Evolutionary conservation across 2,888 invertebrate genomes (phyloP).

Genomic region (Ceratothoa steindachneri): DNA sequence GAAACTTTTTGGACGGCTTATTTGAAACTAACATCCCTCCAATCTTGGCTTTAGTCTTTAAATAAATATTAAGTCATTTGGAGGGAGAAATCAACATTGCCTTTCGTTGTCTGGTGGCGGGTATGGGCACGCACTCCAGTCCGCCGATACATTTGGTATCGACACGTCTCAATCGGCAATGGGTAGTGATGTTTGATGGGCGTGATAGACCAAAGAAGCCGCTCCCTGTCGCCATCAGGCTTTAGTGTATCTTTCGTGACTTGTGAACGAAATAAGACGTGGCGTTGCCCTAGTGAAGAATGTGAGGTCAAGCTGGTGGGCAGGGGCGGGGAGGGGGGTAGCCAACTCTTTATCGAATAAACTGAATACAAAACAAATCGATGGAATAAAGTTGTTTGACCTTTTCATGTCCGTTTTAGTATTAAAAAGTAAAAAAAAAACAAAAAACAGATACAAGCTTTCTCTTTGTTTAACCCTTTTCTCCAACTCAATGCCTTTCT

Average conservation of each 20-base stretch:
- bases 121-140: background rate
- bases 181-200: background rate
- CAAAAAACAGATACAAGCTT: too few species aligned
- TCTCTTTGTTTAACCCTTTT: background rate
- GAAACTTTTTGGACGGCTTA: too few species aligned
- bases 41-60: constrained; percentile 1
- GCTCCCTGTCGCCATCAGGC: background rate
- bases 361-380: too few species aligned
- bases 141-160: background rate
- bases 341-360: too few species aligned
- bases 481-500: background rate
- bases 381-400: too few species aligned
- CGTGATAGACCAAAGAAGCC: background rate
- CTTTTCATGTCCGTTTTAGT: too few species aligned
- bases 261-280: background rate
- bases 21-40: too few species aligned
- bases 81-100: background rate
- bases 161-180: background rate
- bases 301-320: background rate
- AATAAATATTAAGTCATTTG: constrained; percentile 1
- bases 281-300: background rate
- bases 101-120: background rate
- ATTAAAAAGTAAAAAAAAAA: too few species aligned
- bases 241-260: constrained; percentile 7
- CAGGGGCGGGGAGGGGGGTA: too few species aligned